These are phyloP conservation scores for Theristicus caerulescens DNA, from an alignment of 2,113 vertebrate species.

Conservation along the genomic window DNA sequence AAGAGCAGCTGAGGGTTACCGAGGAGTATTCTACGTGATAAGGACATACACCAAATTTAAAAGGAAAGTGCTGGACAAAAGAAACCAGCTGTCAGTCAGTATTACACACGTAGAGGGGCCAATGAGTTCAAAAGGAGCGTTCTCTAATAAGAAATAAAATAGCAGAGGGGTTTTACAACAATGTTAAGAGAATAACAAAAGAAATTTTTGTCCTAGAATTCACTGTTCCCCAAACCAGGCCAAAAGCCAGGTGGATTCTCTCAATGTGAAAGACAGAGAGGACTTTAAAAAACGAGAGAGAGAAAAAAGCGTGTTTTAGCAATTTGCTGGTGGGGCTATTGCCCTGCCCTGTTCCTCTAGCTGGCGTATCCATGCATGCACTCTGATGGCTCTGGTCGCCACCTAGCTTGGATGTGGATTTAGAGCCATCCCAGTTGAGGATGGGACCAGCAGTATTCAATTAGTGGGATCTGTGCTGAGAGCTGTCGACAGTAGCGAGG, in stretches of 20 bases:
- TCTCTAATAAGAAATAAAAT: constrained; percentile 54
- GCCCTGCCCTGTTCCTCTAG: neutral
- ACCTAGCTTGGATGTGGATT: neutral
- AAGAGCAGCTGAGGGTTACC: neutral
- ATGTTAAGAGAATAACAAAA: constrained; percentile 59
- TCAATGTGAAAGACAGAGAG: neutral
- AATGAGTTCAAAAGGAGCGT: constrained; percentile 55
- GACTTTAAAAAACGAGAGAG: neutral
- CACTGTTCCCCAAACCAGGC: constrained; percentile 11
- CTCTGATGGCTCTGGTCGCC: neutral
- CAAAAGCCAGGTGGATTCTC: constrained; percentile 13
- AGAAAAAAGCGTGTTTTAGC: neutral
- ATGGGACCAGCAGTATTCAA: neutral
- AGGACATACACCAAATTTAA: constrained; percentile 29
- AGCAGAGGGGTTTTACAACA: constrained; percentile 27
- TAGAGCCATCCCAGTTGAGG: neutral
- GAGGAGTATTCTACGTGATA: neutral
- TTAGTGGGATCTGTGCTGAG: neutral
- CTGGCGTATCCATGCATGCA: neutral
- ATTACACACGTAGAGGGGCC: constrained; percentile 52
- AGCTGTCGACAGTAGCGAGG: neutral
- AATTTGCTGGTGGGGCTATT: neutral
- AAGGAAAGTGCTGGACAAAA: constrained; percentile 58
- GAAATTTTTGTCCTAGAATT: constrained; percentile 54
- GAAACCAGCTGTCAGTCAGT: constrained; percentile 67